Base-by-base conservation (phyloP, 2,113 vertebrate genomes). In the Chamaea fasciata region DNA sequence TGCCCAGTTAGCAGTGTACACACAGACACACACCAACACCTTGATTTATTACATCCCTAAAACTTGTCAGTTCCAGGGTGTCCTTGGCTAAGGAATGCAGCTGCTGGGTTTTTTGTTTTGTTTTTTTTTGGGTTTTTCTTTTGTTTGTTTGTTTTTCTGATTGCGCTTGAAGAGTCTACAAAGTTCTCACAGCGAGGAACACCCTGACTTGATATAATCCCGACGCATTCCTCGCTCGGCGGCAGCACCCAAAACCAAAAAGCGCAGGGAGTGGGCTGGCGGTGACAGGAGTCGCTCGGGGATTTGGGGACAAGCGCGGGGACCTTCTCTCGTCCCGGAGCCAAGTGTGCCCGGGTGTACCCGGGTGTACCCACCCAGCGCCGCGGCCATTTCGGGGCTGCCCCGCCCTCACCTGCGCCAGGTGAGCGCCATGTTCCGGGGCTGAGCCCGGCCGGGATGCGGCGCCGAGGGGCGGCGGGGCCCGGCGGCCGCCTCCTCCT, bases 381-480 rank as follows among this genome's bases (percentile, higher is more conserved):
- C 42, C 44, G 76, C 86, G 68, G 86, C 86, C 86, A 89, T 89
- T 89, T 89, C 53, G 77, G 86, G 68, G 77, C 77, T 52, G 86
- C 86, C 77, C 86, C 86, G 86, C 86, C 86, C 77, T 89, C 86
- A 89, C 86, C 86, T 89, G 86, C 37, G 22, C 77, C 86, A 89
- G 86, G 86, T 81, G 77, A 89, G 86, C 86, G 86, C 86, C 86
- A 89, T 81, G 86, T 89, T 89, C 85, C 44, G 86, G 37, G 86
- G 68, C 77, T 89, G 86, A 89, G 86, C 76, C 86, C 68, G 37
- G 76, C 85, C 60, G 86, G 67, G 76, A 88, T 88, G 86, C 35
- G 86, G 86, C 67, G 15, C 59, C 67, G 0, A 42, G 85, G 42
- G 85, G 6, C 67, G 20, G 49, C n/a, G 15, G 75, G 83, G 53